Base-by-base conservation (phyloP, 2,797 vertebrate genomes). In the Knipowitschia caucasica region DNA sequence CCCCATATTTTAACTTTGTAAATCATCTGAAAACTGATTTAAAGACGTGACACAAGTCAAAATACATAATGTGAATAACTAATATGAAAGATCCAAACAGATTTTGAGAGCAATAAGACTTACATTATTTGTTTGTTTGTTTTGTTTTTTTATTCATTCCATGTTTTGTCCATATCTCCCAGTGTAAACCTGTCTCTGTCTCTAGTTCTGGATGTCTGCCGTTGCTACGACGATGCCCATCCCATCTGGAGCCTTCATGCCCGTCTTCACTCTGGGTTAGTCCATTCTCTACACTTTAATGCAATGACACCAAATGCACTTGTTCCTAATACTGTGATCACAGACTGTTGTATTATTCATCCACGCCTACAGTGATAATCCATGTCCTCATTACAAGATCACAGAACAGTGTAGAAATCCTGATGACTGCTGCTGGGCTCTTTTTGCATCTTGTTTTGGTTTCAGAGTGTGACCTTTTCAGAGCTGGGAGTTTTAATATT, bases 241-340 rank as follows among this genome's bases (percentile, higher is more conserved):
- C 3, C 95, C 95, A 0, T 96, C 94, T 0, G 95, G 95, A 70
- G 94, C 94, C 30, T 98, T 98, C 90, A 98, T 98, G 95, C 95
- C 95, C 1, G 95, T 98, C 67, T 98, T 98, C 73, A 93, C 97
- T 26, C 71, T 98, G 2, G 95, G 95, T 98, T 81, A 89, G 92
- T 6, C 5, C 0, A 6, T 5, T 8, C 12, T 47, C 26, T 2
- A 15, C 3, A 30, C 30, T 47, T 7, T 9, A 30, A 14, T 12
- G 20, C 10, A 12, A 20, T 47, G 15, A 30, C 11, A 31, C 12
- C 30, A 47, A 47, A 31, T n/a, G n/a, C 45, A 47, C 27, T 30
- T 47, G 45, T 31, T 31, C 7, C 27, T 7, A 20, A 30, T 30
- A 30, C 20, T 47, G 9, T 30, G 44, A 27, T 29, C 44, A 12